Conservation (phyloP, 2,113 vertebrate genomes). For the Genyomyrus donnyi region DNA sequence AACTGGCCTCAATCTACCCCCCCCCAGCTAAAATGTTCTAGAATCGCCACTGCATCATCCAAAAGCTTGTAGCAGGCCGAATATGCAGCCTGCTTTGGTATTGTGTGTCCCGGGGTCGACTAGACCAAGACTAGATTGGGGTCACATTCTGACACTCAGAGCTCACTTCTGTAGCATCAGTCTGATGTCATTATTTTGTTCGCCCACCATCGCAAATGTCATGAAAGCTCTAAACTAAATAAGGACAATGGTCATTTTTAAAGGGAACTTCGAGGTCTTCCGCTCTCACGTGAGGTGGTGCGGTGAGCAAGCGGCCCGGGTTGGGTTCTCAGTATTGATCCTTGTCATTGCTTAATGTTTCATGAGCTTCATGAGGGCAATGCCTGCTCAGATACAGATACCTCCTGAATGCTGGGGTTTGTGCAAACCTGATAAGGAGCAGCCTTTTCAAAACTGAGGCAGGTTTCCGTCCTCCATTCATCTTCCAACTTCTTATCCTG, state of each 20-base stretch:
- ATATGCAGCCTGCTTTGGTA: neutral
- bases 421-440: constrained; percentile 30
- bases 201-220: neutral
- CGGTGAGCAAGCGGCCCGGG: constrained; percentile 11
- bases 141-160: neutral
- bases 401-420: constrained; percentile 29
- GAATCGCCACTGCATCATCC: no score
- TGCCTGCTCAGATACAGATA: constrained; percentile 32
- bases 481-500: no score
- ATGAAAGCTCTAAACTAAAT: neutral
- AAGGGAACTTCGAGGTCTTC: neutral
- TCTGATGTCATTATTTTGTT: neutral
- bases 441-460: constrained; percentile 18
- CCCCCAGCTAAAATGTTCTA: no score
- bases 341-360: constrained; percentile 44
- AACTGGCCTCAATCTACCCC: no score
- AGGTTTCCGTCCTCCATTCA: neutral
- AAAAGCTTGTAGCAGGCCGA: neutral
- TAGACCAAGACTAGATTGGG: neutral
- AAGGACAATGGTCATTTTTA: neutral
- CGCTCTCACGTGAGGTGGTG: neutral
- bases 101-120: neutral
- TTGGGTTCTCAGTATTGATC: constrained; percentile 37
- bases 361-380: constrained; percentile 38
- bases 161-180: neutral